A percentile compares a stretch with the other conserved stretches of the same genome.
These are phyloP conservation scores for Nowickia ferox DNA, from an alignment of 2,888 invertebrate species.

Conservation along the genomic window DNA sequence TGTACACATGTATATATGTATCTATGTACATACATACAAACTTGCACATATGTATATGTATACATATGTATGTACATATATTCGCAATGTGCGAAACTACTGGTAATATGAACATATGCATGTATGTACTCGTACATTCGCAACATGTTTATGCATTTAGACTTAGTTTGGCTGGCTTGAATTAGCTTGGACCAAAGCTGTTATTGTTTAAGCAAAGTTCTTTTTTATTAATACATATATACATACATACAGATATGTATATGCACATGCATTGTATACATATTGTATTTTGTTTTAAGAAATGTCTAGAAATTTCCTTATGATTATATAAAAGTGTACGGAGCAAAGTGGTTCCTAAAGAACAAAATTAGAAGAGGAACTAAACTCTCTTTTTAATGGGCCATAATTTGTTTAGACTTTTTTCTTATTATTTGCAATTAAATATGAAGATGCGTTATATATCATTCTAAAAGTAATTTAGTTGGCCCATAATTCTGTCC, in stretches of 20 bases:
- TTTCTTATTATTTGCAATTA: too few species aligned
- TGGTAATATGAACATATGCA: not conserved
- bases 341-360: too few species aligned
- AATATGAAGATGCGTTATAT: too few species aligned
- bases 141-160: not conserved
- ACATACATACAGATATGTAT: too few species aligned
- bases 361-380: too few species aligned
- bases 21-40: not conserved
- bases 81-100: not conserved
- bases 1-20: not conserved
- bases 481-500: too few species aligned
- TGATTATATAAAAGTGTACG: not conserved
- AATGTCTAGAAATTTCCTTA: constrained; percentile 52
- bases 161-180: constrained; percentile 13
- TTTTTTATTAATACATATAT: not conserved
- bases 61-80: not conserved
- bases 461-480: too few species aligned
- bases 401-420: too few species aligned
- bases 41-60: not conserved
- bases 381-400: too few species aligned
- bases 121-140: not conserved
- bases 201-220: not conserved
- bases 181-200: not conserved
- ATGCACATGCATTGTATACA: not conserved
- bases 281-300: too few species aligned